Conservation (phyloP, 2,888 invertebrate genomes). For the Esperia sulphurella region DNA sequence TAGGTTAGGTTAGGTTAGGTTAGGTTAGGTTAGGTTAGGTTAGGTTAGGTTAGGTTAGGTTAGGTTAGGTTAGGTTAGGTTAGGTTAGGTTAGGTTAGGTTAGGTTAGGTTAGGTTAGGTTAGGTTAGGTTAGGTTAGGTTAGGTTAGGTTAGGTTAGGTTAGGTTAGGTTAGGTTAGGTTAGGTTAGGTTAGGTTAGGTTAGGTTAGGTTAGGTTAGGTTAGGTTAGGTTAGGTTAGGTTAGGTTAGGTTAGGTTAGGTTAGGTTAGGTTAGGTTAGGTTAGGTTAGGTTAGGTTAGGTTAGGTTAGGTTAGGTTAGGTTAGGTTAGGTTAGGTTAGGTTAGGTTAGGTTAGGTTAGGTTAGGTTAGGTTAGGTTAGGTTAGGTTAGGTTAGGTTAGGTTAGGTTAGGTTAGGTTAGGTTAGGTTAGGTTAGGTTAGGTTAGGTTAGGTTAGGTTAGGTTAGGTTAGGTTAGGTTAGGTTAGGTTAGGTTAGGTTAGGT, state of each 20-base stretch:
- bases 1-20: no score
- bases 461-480: no score
- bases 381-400: conserved; percentile 11
- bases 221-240: conserved; percentile 5
- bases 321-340: not conserved
- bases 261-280: conserved; percentile 6
- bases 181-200: conserved; percentile 9
- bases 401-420: conserved; percentile 2
- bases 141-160: no score
- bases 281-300: conserved; percentile 10
- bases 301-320: conserved; percentile 6
- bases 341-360: not conserved
- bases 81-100: no score
- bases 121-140: no score
- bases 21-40: no score
- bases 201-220: not conserved
- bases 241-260: conserved; percentile 6
- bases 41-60: no score
- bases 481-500: no score
- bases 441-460: no score
- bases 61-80: no score
- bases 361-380: conserved; percentile 4
- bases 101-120: no score
- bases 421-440: not conserved
- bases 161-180: conserved; percentile 7